phyloP scores from a whole-genome alignment of 2,797 vertebrate species.

The Limnodromus scolopaceus region DNA sequence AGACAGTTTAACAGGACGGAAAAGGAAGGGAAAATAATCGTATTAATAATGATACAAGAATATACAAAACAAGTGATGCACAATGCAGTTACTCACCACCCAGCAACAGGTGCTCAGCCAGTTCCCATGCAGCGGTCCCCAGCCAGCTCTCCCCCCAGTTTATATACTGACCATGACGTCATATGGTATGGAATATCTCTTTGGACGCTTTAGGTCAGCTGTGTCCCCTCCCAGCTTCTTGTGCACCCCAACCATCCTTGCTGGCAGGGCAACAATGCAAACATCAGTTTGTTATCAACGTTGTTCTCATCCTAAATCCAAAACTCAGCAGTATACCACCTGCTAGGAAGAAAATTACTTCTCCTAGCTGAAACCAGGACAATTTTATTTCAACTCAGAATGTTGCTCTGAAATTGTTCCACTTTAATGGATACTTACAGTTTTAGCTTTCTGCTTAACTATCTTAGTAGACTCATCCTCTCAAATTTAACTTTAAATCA shows the following conservation, averaged over 20 bases:
- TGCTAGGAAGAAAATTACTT: not conserved
- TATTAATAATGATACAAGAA: not conserved
- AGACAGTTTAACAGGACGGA: not conserved
- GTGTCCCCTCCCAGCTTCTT: not conserved
- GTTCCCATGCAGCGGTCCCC: not conserved
- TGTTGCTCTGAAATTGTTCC: not conserved
- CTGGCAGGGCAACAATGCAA: not conserved
- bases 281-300: not conserved
- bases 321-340: not conserved
- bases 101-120: not conserved
- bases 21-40: not conserved
- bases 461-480: not conserved
- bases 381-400: not conserved
- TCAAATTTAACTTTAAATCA: not conserved
- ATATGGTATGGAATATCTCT: not conserved
- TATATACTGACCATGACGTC: not conserved
- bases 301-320: not conserved
- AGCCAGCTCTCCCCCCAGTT: not conserved
- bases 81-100: not conserved
- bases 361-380: not conserved
- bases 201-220: not conserved
- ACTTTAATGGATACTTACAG: not conserved
- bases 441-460: not conserved
- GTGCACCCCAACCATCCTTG: not conserved
- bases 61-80: not conserved